Conservation (phyloP, 2,797 vertebrate species). For the Botia kubotai region DNA sequence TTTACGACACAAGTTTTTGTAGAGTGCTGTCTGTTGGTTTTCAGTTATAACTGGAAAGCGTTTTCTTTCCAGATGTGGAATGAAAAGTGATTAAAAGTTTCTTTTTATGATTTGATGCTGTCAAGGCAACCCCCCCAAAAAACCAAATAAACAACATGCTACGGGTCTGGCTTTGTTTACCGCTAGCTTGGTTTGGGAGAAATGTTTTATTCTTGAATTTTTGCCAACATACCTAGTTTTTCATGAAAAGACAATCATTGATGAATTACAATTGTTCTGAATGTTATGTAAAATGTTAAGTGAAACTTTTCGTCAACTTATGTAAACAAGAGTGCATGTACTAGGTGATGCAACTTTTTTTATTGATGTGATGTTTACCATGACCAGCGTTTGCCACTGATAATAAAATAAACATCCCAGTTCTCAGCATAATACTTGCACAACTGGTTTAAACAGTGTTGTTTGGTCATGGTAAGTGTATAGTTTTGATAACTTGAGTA, state of each 20-base stretch:
- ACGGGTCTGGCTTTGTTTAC: not conserved
- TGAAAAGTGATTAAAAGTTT: not conserved
- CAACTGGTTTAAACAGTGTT: not conserved
- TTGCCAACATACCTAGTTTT: not conserved
- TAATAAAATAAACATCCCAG: not conserved
- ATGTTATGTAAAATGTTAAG: not conserved
- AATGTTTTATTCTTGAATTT: no score
- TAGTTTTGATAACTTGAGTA: not conserved
- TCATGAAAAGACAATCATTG: no score
- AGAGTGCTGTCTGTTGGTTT: not conserved
- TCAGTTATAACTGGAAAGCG: not conserved
- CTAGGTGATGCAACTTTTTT: not conserved
- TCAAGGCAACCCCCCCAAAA: not conserved
- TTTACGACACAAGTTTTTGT: not conserved
- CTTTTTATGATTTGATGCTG: constrained; percentile 8
- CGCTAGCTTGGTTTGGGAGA: not conserved
- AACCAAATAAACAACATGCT: not conserved
- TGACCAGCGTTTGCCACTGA: not conserved
- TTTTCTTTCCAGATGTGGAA: constrained; percentile 45
- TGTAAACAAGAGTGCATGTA: not conserved
- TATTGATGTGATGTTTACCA: not conserved
- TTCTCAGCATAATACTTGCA: not conserved
- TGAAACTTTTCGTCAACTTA: not conserved
- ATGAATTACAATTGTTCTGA: not conserved
- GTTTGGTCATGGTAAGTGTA: not conserved